Evolutionary conservation across 2,888 invertebrate genomes (phyloP).

Genomic region (Hyposoter didymator): DNA sequence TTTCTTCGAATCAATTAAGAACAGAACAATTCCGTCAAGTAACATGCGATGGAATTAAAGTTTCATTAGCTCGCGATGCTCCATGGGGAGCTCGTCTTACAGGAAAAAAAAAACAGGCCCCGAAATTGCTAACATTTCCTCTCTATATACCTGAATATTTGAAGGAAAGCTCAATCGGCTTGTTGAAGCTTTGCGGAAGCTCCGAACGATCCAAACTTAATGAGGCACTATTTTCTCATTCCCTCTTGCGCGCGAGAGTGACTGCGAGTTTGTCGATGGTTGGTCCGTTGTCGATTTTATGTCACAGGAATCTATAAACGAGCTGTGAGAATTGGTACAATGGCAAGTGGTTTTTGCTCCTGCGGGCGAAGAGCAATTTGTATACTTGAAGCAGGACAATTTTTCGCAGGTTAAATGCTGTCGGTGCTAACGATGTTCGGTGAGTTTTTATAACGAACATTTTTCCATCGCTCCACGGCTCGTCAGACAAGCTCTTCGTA

Average conservation of each 20-base stretch:
- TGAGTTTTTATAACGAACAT: background rate
- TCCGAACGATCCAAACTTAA: slow-evolving; percentile 48
- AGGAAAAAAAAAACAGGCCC: background rate
- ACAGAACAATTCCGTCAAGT: background rate
- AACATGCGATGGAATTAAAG: background rate
- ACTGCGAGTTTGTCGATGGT: slow-evolving; percentile 2
- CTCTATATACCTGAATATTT: background rate
- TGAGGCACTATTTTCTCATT: slow-evolving; percentile 56
- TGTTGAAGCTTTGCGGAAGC: slow-evolving; percentile 8
- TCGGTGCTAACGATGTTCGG: background rate
- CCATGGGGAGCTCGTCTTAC: background rate
- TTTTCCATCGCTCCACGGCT: background rate
- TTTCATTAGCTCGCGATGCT: background rate
- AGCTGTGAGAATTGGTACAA: slow-evolving; percentile 21
- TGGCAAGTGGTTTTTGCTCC: slow-evolving; percentile 9
- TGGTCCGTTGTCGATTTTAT: slow-evolving; percentile 3
- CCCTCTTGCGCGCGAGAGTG: slow-evolving; percentile 46
- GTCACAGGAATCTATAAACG: background rate
- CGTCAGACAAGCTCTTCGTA: background rate
- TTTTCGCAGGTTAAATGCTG: background rate
- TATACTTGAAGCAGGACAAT: background rate
- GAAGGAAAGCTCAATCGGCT: slow-evolving; percentile 22
- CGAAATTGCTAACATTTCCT: background rate
- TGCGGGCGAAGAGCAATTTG: slow-evolving; percentile 1
- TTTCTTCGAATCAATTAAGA: background rate